phyloP scores from a whole-genome alignment of 1,140 invertebrate genomes.

The Propsilocerus akamusi region DNA sequence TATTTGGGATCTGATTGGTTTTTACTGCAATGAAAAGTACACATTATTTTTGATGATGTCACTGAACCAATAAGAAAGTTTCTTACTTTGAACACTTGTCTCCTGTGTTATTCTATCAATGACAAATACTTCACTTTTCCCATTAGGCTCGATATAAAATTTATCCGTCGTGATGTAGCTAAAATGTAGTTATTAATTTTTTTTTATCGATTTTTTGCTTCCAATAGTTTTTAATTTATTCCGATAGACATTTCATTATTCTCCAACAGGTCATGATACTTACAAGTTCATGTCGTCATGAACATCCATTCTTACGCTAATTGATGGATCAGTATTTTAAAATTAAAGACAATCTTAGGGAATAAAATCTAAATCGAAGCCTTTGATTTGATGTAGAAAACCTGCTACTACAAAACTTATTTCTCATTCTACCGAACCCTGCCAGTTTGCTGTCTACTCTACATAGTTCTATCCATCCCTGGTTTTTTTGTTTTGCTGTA shows the following conservation, averaged over 20 bases:
- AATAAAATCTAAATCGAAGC: no score
- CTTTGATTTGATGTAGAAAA: no score
- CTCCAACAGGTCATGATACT: slow-evolving; percentile 17
- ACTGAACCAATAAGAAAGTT: not conserved
- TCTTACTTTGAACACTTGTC: slow-evolving; percentile 40
- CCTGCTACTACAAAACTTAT: no score
- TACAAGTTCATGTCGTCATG: slow-evolving; percentile 42
- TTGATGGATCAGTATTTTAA: no score
- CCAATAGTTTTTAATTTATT: not conserved
- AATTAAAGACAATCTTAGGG: no score
- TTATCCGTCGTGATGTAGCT: slow-evolving; percentile 54
- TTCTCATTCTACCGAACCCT: no score
- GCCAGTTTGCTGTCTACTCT: no score
- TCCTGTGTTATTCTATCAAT: slow-evolving; percentile 52
- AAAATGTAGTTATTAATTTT: no score
- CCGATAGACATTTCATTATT: slow-evolving; percentile 2
- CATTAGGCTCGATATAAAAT: slow-evolving; percentile 48
- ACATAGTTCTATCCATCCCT: no score
- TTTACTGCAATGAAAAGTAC: slow-evolving; percentile 8
- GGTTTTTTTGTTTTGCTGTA: no score
- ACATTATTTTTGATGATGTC: slow-evolving; percentile 7
- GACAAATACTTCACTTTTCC: slow-evolving; percentile 38
- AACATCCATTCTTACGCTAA: slow-evolving; percentile 17
- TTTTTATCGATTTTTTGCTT: not conserved
- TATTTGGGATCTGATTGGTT: slow-evolving; percentile 13